Base-by-base conservation (phyloP, 2,888 invertebrate genomes). In the Catocala nupta region DNA sequence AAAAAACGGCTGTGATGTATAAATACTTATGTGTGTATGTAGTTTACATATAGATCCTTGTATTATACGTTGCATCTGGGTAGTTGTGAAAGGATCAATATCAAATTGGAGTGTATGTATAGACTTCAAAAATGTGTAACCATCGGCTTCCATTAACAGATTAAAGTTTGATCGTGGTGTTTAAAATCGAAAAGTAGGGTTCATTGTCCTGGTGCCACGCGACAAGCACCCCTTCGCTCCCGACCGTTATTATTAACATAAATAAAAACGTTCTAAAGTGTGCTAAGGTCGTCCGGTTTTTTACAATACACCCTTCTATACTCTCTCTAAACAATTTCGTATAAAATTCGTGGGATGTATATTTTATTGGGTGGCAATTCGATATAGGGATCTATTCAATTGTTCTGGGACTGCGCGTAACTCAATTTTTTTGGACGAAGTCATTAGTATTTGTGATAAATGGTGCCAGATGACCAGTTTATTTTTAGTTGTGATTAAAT, bases 151-250 rank as follows among this genome's bases (percentile, higher is more conserved):
- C 68, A 77, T 74, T 70, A 71, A 58, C 55, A 50, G 55, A 77
- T 77, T 71, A 71, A 63, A 74, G 55, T 70, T 76, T 45, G 51
- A 65, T 63, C 45, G 42, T 52, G 48, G 34, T 48, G 45, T 65
- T 55, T 61, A 75, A 75, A 71, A 68, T 61, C 33, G 71, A 73
- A 68, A 70, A 56, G 59, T 64, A 68, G 78, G 75, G 92, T 90
- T 92, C 92, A 93, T 89, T 77, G 92, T 77, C 88, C 93, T 73
- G 72, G 63, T 77, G 90, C 89, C 92, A 91, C 91, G 90, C 90
- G 90, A 84, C 89, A 70, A 54, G 55, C 72, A 75, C 82, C 90
- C 86, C 84, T 82, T 76, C 73, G 60, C 72, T 78, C 70, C 77
- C 77, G 76, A 76, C 81, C 82, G 80, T 84, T 89, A 88, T 87